These are phyloP conservation scores for Rhinolophus sinicus DNA, from an alignment of 2,113 vertebrate species.

Conservation along the genomic window DNA sequence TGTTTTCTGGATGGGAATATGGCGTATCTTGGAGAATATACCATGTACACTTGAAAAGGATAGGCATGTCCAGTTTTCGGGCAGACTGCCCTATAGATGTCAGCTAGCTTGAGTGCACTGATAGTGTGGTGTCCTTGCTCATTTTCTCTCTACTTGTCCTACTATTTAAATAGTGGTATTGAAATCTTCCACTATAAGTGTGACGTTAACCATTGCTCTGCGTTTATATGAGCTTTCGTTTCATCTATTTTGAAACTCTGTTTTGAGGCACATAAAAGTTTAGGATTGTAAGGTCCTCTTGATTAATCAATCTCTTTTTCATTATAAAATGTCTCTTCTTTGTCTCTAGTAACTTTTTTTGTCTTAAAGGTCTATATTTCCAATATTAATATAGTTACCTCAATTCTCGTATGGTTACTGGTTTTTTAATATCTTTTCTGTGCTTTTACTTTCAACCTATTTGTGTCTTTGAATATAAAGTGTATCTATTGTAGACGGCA, in stretches of 20 bases:
- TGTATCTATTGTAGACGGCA: not conserved
- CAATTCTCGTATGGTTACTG: not conserved
- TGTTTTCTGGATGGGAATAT: not conserved
- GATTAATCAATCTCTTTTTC: not conserved
- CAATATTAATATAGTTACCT: not conserved
- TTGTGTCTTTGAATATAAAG: not conserved
- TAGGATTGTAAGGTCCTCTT: not conserved
- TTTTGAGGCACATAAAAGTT: not conserved
- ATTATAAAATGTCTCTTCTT: not conserved
- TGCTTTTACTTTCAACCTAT: not conserved
- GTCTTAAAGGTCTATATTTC: not conserved
- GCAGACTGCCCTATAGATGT: accelerated
- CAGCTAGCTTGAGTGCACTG: no score
- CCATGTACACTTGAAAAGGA: not conserved
- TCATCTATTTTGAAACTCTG: not conserved
- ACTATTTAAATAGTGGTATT: not conserved
- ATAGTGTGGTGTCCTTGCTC: no score
- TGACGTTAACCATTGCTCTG: not conserved
- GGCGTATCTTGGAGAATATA: not conserved
- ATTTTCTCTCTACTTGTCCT: not conserved
- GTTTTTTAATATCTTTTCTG: not conserved
- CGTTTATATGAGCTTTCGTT: not conserved
- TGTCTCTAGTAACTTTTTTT: not conserved
- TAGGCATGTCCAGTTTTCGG: accelerated
- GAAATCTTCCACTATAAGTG: not conserved